Percentiles rank a stretch among this genome's conserved stretches.
Evolutionary conservation across 2,797 vertebrate genomes (phyloP).

Genomic region (Momotus momota): DNA sequence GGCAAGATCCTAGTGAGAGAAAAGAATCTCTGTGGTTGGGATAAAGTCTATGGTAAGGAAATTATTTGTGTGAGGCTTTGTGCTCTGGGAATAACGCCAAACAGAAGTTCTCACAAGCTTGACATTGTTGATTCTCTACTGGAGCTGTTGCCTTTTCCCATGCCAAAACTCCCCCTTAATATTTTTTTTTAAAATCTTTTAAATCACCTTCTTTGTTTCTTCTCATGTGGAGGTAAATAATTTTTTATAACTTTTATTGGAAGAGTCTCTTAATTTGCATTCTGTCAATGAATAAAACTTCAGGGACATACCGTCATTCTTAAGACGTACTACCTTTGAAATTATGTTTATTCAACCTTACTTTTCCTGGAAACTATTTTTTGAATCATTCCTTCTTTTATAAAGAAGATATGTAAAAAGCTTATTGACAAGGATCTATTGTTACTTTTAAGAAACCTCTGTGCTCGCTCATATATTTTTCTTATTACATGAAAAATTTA

Average conservation of each 20-base stretch:
- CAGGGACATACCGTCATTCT: neutral
- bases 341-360: neutral
- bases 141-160: slow-evolving; percentile 34
- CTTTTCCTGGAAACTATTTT: neutral
- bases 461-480: neutral
- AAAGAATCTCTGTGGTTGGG: slow-evolving; percentile 43
- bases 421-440: neutral
- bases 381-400: neutral
- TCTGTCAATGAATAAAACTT: neutral
- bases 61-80: slow-evolving; percentile 75
- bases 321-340: neutral
- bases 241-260: neutral
- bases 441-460: neutral
- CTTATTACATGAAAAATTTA: neutral
- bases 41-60: slow-evolving; percentile 66
- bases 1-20: slow-evolving; percentile 46
- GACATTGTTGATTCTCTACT: slow-evolving; percentile 66
- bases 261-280: neutral
- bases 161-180: slow-evolving; percentile 17
- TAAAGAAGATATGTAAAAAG: neutral
- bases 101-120: slow-evolving; percentile 77
- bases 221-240: neutral
- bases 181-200: neutral
- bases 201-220: slow-evolving; percentile 30
- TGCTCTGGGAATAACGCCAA: slow-evolving; percentile 75